Conservation (phyloP, 2,797 vertebrate species). For the Pseudomugil gertrudae region DNA sequence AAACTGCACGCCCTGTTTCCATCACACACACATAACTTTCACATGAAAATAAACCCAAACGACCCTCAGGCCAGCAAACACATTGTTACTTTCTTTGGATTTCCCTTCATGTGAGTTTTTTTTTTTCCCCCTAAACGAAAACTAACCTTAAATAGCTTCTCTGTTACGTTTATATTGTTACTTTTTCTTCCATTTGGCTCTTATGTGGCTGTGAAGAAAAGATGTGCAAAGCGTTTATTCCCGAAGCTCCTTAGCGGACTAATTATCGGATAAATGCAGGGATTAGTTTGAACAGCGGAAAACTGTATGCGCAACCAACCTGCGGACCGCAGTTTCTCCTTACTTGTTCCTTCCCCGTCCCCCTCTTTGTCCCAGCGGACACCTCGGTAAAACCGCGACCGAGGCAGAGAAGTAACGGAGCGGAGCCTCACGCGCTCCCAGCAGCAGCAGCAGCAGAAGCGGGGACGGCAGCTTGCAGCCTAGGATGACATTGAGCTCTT, state of each 20-base stretch:
- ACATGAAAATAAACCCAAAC: not conserved
- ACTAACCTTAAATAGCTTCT: not conserved
- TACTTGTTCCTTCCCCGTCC: not conserved
- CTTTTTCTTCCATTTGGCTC: not conserved
- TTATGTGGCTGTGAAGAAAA: constrained; percentile 42
- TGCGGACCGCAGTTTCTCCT: constrained; percentile 20
- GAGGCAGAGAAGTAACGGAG: constrained; percentile 35
- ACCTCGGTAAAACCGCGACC: not conserved
- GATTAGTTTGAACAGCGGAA: constrained; percentile 50
- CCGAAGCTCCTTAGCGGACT: constrained; percentile 30
- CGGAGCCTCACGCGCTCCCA: constrained; percentile 9
- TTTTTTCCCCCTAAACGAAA: not conserved
- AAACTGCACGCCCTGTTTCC: constrained; percentile 42
- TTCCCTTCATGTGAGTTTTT: not conserved
- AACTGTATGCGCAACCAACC: constrained; percentile 18
- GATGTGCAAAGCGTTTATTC: constrained; percentile 18
- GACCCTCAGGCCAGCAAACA: not conserved
- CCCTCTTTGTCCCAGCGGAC: constrained; percentile 3
- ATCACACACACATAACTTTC: constrained; percentile 1
- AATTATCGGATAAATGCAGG: constrained; percentile 32
- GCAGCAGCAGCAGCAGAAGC: constrained; percentile 28
- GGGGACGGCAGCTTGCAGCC: constrained; percentile 51
- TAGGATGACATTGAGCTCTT: constrained; percentile 74
- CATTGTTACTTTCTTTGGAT: constrained; percentile 20
- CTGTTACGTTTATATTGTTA: not conserved